A percentile compares a stretch with the other conserved stretches of the same genome.
Conservation (phyloP, 1,140 invertebrate genomes). For the Drosophila oshimai region DNA sequence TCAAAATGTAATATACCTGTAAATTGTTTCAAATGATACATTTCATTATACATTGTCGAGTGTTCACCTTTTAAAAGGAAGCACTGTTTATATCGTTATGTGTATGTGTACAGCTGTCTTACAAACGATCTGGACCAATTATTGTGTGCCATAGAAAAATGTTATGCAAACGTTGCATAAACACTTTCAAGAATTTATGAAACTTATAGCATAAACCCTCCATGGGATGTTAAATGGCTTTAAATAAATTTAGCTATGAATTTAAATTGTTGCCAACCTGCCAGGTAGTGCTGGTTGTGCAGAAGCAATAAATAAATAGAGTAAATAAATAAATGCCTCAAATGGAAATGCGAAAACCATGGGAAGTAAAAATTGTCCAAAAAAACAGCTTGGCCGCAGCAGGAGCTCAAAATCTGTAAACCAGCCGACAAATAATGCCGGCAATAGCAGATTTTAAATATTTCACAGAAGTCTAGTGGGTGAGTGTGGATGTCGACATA, state of each 20-base stretch:
- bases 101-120: too few species aligned
- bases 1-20: too few species aligned
- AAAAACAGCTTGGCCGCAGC: background rate
- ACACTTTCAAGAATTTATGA: conserved; percentile 9
- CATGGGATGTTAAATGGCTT: conserved; percentile 25
- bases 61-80: too few species aligned
- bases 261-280: background rate
- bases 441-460: background rate
- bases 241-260: conserved; percentile 26
- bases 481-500: background rate
- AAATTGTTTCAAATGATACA: too few species aligned
- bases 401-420: background rate
- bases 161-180: too few species aligned
- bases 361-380: background rate
- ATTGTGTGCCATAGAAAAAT: too few species aligned
- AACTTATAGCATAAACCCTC: too few species aligned
- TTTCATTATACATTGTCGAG: too few species aligned
- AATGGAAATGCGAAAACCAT: background rate
- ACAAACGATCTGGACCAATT: too few species aligned
- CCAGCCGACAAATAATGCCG: background rate
- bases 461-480: background rate
- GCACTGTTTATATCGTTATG: too few species aligned
- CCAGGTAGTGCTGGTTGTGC: background rate
- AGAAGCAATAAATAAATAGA: conserved; percentile 3
- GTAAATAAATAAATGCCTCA: conserved; percentile 8